phyloP scores from a whole-genome alignment of 2,888 invertebrate genomes.

The Brachynemurus nebulosus region DNA sequence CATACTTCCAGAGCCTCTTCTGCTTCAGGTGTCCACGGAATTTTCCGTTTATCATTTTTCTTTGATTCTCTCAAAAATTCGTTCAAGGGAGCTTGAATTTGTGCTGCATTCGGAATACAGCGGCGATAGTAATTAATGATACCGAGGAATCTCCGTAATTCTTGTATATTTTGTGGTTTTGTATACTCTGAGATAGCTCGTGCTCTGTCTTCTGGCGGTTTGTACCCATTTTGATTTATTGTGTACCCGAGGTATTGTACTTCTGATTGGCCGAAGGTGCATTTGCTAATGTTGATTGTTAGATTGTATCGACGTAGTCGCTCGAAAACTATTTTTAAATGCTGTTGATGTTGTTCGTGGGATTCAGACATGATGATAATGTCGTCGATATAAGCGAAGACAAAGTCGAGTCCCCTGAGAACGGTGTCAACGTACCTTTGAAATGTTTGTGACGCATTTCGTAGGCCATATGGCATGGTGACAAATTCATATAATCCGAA shows the following conservation, averaged over 20 bases:
- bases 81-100: not conserved
- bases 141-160: not conserved
- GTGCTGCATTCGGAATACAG: not conserved
- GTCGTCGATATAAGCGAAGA: not conserved
- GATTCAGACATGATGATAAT: slow-evolving; percentile 15
- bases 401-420: not conserved
- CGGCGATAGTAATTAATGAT: not conserved
- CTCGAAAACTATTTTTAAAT: slow-evolving; percentile 11
- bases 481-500: not conserved
- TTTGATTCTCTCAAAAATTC: not conserved
- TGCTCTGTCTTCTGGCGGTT: not conserved
- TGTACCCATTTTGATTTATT: not conserved
- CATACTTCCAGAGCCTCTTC: not conserved
- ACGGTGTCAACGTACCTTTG: not conserved
- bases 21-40: not conserved
- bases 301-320: not conserved
- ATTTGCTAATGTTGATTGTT: slow-evolving; percentile 5
- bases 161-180: not conserved
- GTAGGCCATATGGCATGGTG: not conserved
- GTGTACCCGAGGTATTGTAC: not conserved
- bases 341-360: slow-evolving; percentile 14
- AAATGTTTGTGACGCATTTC: slow-evolving; percentile 1
- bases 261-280: not conserved
- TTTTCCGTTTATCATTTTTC: not conserved
- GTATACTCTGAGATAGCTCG: not conserved